These are phyloP conservation scores for Nemopilema nomurai DNA, from an alignment of 30 jellyfish, hydroid and myxozoan species.

Conservation along the genomic window DNA sequence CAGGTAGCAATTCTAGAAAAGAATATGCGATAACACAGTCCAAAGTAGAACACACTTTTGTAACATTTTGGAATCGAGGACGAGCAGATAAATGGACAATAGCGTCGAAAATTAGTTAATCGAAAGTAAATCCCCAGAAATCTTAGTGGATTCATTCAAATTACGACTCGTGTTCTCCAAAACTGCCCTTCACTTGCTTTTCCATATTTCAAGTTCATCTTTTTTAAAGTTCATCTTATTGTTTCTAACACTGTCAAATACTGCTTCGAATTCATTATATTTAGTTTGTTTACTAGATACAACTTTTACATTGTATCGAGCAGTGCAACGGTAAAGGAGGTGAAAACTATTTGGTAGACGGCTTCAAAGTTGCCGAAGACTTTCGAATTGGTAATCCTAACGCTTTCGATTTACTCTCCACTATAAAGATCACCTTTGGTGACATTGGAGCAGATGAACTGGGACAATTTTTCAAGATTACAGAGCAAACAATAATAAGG, in stretches of 20 bases:
- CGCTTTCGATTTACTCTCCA: constrained; percentile 65
- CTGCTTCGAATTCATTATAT: not conserved
- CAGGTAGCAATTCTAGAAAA: no score
- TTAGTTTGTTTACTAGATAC: constrained; percentile 36
- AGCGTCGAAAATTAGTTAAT: not conserved
- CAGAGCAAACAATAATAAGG: constrained; percentile 82
- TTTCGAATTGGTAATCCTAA: constrained; percentile 61
- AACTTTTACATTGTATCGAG: constrained; percentile 75
- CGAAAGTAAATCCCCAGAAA: not conserved
- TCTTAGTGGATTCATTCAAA: no score
- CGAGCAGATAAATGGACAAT: not conserved
- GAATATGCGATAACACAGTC: no score
- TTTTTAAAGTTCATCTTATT: not conserved
- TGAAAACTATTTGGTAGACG: constrained; percentile 75
- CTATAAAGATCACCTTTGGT: constrained; percentile 49
- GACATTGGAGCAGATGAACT: constrained; percentile 68
- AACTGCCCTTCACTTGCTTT: no score
- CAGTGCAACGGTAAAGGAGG: constrained; percentile 75
- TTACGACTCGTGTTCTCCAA: no score
- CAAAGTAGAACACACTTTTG: no score
- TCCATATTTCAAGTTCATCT: no score
- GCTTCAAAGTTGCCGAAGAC: constrained; percentile 56
- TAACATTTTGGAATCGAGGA: no score
- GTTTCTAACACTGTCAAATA: not conserved
- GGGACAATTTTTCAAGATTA: constrained; percentile 63